phyloP scores from a whole-genome alignment of 2,113 vertebrate genomes.

The Astatoreochromis straeleni region DNA sequence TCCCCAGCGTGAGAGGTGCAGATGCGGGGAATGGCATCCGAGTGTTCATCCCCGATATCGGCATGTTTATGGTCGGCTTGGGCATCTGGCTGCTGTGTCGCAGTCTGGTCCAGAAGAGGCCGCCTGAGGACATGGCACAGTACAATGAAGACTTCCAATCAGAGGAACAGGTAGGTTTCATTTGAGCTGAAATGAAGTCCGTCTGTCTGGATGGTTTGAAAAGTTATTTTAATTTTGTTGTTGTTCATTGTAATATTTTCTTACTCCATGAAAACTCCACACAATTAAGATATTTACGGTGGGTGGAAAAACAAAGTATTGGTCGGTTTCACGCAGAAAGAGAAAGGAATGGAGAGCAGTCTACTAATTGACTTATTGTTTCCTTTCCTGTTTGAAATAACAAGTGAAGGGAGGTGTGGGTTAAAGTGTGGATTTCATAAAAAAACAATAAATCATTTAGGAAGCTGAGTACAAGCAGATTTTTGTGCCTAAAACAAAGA shows the following conservation, averaged over 20 bases:
- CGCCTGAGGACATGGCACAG: conserved; percentile 81
- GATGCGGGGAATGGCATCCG: conserved; percentile 93
- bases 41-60: conserved; percentile 92
- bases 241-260: background rate
- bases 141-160: conserved; percentile 85
- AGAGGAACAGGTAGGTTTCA: conserved; percentile 83
- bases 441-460: background rate
- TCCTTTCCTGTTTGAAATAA: background rate
- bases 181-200: background rate
- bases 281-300: background rate
- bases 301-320: background rate
- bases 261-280: background rate
- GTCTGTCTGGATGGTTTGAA: background rate
- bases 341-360: background rate
- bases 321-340: background rate
- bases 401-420: background rate
- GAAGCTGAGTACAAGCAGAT: background rate
- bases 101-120: conserved; percentile 82
- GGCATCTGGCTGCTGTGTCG: conserved; percentile 90
- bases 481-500: background rate
- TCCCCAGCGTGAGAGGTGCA: conserved; percentile 83
- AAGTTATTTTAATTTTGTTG: background rate
- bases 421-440: background rate
- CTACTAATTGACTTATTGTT: background rate
- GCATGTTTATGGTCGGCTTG: conserved; percentile 89